A percentile compares a stretch with the other conserved stretches of the same genome.
These are phyloP conservation scores for Epsilonema sp. DNA, from an alignment of 2,888 invertebrate species.

Conservation along the genomic window DNA sequence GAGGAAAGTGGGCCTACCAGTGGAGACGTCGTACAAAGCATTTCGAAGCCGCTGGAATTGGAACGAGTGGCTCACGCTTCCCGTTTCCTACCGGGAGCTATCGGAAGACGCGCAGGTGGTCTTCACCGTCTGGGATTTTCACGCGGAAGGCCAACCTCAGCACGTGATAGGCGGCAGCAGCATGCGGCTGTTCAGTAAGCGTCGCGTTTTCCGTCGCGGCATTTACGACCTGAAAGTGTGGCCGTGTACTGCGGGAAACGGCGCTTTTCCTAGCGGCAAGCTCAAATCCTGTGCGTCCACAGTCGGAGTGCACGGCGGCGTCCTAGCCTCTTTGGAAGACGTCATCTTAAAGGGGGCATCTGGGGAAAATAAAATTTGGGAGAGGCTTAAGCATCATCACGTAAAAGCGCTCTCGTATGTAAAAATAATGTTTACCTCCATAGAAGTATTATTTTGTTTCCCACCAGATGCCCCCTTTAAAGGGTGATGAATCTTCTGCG, in stretches of 20 bases:
- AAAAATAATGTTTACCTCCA: too few relatives aligned
- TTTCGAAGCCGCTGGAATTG: slow-evolving; percentile 86
- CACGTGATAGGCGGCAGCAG: slow-evolving; percentile 77
- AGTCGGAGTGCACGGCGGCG: too few relatives aligned
- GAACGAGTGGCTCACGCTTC: slow-evolving; percentile 89
- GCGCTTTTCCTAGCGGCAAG: slow-evolving; percentile 43
- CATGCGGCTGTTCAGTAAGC: slow-evolving; percentile 77
- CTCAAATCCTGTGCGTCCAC: background rate
- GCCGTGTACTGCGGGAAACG: slow-evolving; percentile 62
- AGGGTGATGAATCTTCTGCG: too few relatives aligned
- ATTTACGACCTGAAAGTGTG: slow-evolving; percentile 75
- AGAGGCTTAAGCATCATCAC: too few relatives aligned
- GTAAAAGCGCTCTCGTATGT: too few relatives aligned
- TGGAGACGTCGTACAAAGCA: slow-evolving; percentile 71
- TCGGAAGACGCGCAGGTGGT: slow-evolving; percentile 66
- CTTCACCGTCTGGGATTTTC: slow-evolving; percentile 73
- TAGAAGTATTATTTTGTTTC: too few relatives aligned
- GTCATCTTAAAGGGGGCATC: too few relatives aligned
- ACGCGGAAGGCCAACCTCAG: slow-evolving; percentile 59
- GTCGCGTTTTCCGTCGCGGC: slow-evolving; percentile 60
- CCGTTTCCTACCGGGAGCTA: slow-evolving; percentile 69
- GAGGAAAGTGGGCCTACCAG: slow-evolving; percentile 58
- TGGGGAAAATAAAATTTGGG: too few relatives aligned
- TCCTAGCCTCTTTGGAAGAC: too few relatives aligned
- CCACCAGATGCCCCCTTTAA: too few relatives aligned